Evolutionary conservation across 2,888 invertebrate species (phyloP), one percentile per base, ranked within the genome.

Genomic region (Zygothrica quintamaculata): DNA sequence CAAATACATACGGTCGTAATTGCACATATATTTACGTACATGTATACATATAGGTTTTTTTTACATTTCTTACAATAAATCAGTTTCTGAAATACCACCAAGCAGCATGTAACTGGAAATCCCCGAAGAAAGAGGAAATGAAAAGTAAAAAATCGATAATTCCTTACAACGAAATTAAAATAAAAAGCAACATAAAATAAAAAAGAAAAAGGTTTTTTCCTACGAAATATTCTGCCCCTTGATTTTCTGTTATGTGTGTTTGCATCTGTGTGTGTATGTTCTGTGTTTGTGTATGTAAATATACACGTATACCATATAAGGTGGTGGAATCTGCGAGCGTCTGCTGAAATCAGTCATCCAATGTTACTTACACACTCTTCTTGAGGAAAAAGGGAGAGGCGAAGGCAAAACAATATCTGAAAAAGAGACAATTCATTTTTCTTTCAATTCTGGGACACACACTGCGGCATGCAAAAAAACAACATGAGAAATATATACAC

Each of bases 161-260:
- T 44, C 55, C 55, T 43, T 67, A 59, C 65, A 68, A 61, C 65
- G 53, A 81, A 80, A 87, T 87, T 80, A 80, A 77, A 84, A 84
- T 78, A 74, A 68, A 84, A 79, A 77, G 80, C 55, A 51, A 37
- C 15, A 50, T 36, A 44, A 34, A 64, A 53, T 57, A 44, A 40
- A 56, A 56, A 56, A n/a, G 51, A 65, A 81, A 57, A 71, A 39
- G 31, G 22, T 65, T 65, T 48, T 65, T 48, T 40, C 51, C 12
- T 56, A 53, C 40, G 42, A 37, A n/a, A 60, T 39, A 44, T 60
- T 25, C 48, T 46, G 48, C n/a, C n/a, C n/a, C n/a, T n/a, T n/a
- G n/a, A n/a, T n/a, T n/a, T n/a, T n/a, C n/a, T n/a, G n/a, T n/a
- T 51, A 26, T 33, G 37, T 56, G 47, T 26, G 48, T 50, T 37